Evolutionary conservation across 2,113 vertebrate genomes (phyloP), one percentile per base, ranked within the genome.

Genomic region (Sitta europaea): DNA sequence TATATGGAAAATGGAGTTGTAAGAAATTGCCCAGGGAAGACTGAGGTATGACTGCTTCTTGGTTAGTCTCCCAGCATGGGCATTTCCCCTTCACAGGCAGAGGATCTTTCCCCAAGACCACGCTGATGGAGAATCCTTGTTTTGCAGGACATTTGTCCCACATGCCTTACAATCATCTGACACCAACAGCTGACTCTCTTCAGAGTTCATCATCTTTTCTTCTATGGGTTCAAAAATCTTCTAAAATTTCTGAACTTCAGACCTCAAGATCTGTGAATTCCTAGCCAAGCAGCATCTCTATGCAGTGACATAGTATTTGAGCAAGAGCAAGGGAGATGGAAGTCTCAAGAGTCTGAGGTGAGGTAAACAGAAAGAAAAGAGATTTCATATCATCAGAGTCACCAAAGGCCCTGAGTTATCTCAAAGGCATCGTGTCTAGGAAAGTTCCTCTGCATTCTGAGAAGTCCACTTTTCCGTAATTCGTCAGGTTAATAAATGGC

Each of bases 401-500:
- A 53, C 47, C 66, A 50, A 65, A 29, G 16, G 59, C 42, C 45
- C 54, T 11, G 55, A 77, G 59, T 59, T 62, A 53, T 29, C 91
- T 92, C 62, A 45, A 50, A 91, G 29, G 47, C 40, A 48, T 59
- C 1, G 0, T 22, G 18, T 45, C 55, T 47, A 75, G 67, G 80
- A 84, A 88, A 83, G 66, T 90, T 77, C 75, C 85, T 95, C 93
- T 72, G 79, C 55, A 84, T 96, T 95, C 78, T 61, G 70, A 92
- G 84, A 86, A 96, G 93, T 94, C 90, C 75, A 59, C 90, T 96
- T 96, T 89, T 89, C 92, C 35, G 16, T 96, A 96, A 96, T 96
- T 94, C 38, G 6, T 95, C 96, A 97, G 92, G 90, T 93, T 97
- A 97, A 98, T 96, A 96, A 97, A 98, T 80, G 93, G 92, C 86